These are phyloP conservation scores for Rhaphigaster nebulosa DNA, from an alignment of 2,888 invertebrate genomes.

Conservation along the genomic window DNA sequence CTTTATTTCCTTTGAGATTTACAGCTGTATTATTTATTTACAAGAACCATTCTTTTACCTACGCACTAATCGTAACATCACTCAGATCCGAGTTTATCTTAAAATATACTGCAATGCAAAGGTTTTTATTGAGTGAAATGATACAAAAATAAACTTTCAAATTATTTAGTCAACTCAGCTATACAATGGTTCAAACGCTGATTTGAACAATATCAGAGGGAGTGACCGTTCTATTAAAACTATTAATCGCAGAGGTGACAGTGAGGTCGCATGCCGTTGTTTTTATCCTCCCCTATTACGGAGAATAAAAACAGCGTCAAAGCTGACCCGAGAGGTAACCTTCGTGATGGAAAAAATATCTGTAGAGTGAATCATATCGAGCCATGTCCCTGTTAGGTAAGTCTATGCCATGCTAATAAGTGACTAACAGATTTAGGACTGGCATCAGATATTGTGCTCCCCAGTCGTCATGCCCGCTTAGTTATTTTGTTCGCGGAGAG, in stretches of 20 bases:
- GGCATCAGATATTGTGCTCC: conserved; percentile 13
- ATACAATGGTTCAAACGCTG: neutral
- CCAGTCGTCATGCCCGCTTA: conserved; percentile 16
- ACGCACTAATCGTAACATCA: neutral
- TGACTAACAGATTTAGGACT: conserved; percentile 25
- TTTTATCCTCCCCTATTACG: neutral
- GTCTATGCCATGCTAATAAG: conserved; percentile 27
- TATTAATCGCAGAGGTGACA: neutral
- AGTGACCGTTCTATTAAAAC: too few relatives aligned
- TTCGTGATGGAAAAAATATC: neutral
- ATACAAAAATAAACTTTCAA: neutral
- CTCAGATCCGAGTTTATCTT: neutral
- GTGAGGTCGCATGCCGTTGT: neutral
- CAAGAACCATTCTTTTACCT: neutral
- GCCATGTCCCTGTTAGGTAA: neutral
- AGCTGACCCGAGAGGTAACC: neutral
- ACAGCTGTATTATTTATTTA: neutral
- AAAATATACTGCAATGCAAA: neutral
- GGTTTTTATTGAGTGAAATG: neutral
- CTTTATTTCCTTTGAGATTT: conserved; percentile 9
- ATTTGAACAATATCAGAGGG: neutral
- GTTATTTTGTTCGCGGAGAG: conserved; percentile 2
- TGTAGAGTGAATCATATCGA: conserved; percentile 1
- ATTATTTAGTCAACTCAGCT: neutral
- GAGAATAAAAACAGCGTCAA: neutral